These are phyloP conservation scores for Meda fulgida DNA, from an alignment of 2,797 vertebrate species.

Conservation along the genomic window DNA sequence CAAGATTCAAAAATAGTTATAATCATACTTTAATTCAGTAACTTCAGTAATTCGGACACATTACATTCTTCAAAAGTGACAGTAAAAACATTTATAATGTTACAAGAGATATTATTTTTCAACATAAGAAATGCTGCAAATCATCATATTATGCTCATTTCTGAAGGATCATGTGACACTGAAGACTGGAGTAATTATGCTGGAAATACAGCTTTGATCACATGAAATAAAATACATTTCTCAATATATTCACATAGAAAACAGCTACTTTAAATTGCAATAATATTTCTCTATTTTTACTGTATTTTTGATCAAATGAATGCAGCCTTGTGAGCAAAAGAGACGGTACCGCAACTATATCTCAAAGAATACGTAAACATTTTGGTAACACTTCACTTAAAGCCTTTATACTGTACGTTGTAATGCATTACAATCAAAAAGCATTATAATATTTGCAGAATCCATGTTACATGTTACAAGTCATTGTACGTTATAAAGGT, in stretches of 20 bases:
- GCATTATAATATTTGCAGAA: neutral
- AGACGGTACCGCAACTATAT: neutral
- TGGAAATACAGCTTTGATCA: neutral
- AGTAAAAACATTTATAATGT: no score
- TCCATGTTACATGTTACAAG: neutral
- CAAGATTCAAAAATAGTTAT: no score
- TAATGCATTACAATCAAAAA: neutral
- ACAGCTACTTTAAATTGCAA: neutral
- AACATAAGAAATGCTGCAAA: no score
- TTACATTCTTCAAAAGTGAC: no score
- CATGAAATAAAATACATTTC: no score
- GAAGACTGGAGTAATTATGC: neutral
- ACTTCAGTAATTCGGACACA: no score
- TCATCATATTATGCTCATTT: accelerated
- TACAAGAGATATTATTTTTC: no score
- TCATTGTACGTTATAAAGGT: neutral
- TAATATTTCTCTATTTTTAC: neutral
- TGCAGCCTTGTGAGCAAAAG: neutral
- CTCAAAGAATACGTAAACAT: neutral
- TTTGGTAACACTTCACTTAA: neutral
- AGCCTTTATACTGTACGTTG: no score
- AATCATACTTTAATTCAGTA: no score
- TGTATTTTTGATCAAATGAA: neutral
- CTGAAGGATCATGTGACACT: no score
- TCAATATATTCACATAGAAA: neutral